Evolutionary conservation across 2,888 invertebrate species (phyloP).

Genomic region (Rhogogaster chlorosoma): DNA sequence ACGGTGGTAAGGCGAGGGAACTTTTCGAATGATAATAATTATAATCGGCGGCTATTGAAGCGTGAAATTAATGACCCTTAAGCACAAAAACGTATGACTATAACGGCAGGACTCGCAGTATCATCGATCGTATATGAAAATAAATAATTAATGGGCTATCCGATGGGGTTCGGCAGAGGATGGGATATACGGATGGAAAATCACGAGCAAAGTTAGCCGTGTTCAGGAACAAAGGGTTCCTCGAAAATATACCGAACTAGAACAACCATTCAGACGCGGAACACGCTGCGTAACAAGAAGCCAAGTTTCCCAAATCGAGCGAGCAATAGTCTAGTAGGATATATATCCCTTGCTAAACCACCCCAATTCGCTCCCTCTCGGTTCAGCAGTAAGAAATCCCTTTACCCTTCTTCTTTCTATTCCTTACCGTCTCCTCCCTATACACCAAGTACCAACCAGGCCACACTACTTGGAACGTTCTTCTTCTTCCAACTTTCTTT

Average conservation of each 20-base stretch:
- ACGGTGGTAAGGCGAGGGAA: not conserved
- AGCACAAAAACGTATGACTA: constrained; percentile 19
- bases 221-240: not conserved
- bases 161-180: not conserved
- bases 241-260: constrained; percentile 19
- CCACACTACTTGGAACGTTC: constrained; percentile 14
- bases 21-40: not conserved
- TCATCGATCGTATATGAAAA: constrained; percentile 47
- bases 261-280: constrained; percentile 30
- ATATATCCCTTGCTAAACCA: constrained; percentile 15
- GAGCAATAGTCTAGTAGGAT: constrained; percentile 6
- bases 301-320: constrained; percentile 43
- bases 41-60: constrained; percentile 18
- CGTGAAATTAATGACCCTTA: constrained; percentile 33
- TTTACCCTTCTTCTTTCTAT: not conserved
- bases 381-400: not conserved
- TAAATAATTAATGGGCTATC: constrained; percentile 45
- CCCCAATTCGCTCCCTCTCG: constrained; percentile 4
- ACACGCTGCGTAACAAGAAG: constrained; percentile 40
- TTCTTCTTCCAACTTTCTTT: constrained; percentile 17
- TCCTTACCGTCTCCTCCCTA: not conserved
- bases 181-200: not conserved
- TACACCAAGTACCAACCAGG: constrained; percentile 11
- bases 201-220: not conserved
- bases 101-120: not conserved